Percentiles rank a stretch among this genome's conserved stretches.
These are phyloP conservation scores for Eueides isabella DNA, from an alignment of 1,140 invertebrate species.

Conservation along the genomic window DNA sequence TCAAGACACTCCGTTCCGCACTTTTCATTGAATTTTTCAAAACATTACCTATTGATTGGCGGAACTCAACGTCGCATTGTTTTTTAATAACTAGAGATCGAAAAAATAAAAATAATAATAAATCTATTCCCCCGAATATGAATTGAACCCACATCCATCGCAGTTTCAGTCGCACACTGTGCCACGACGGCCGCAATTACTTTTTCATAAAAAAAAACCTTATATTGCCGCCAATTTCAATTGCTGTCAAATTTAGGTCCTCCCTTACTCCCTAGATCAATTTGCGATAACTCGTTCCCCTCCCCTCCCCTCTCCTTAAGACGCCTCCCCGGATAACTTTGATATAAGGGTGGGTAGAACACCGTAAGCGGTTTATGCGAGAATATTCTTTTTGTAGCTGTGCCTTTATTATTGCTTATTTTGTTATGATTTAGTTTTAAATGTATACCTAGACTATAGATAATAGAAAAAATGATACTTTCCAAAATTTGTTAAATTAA, in stretches of 20 bases:
- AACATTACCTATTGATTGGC: too few relatives aligned
- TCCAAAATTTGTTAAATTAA: too few relatives aligned
- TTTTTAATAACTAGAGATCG: too few relatives aligned
- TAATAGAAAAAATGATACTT: too few relatives aligned
- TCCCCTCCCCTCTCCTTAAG: slow-evolving; percentile 65
- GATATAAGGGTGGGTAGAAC: slow-evolving; percentile 58
- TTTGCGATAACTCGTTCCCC: slow-evolving; percentile 75
- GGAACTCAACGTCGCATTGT: too few relatives aligned
- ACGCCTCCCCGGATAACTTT: slow-evolving; percentile 68
- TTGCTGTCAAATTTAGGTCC: slow-evolving; percentile 79
- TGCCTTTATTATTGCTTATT: not conserved
- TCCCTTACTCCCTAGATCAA: slow-evolving; percentile 69
- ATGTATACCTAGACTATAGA: too few relatives aligned
- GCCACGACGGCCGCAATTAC: slow-evolving; percentile 26
- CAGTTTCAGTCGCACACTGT: not conserved
- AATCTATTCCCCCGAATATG: not conserved
- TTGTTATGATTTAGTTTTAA: not conserved
- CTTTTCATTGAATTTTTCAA: not conserved
- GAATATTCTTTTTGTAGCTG: slow-evolving; percentile 18
- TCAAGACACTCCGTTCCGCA: not conserved
- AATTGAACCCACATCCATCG: not conserved
- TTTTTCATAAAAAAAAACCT: slow-evolving; percentile 60
- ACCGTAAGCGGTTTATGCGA: slow-evolving; percentile 29
- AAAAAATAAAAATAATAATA: too few relatives aligned
- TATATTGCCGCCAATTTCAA: slow-evolving; percentile 80